Base-by-base conservation (phyloP, 2,888 invertebrate genomes). In the Stomorhina lunata region DNA sequence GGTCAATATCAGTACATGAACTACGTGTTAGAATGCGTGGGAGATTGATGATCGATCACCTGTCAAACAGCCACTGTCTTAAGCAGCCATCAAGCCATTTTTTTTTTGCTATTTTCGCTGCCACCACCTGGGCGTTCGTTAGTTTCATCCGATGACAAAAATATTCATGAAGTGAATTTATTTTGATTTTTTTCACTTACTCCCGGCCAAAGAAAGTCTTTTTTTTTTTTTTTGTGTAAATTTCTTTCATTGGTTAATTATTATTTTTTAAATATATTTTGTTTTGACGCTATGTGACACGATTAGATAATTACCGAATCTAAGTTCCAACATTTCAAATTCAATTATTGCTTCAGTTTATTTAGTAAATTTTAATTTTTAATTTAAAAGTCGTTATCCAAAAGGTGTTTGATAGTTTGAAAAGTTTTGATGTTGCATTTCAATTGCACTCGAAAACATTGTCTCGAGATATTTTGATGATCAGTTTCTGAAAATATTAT, bases 1-100 rank as follows among this genome's bases (percentile, higher is more conserved):
- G 90, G 90, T 90, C 90, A 90, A 90, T 90, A 90, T 90, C 90
- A 90, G 86, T 86, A 85, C 15, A 61, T 34, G 85, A 15, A 10
- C 65, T 75, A 84, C 85, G 86, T 85, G 85, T 77, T 80, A 84
- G 63, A 82, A 86, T 86, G 84, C 63, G 71, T 84, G 81, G 79
- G 80, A 77, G 69, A 76, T 72, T 71, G 37, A 75, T 75, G 69
- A 79, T 75, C 75, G 69, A 79, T 75, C 75, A 57, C 40, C 48
- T 53, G 34, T 27, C 48, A 29, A 25, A 12, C 37, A 29, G 59
- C 57, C 68, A 48, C 50, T 79, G 76, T 75, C n/a, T n/a, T n/a
- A 50, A 7, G 53, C 17, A 45, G 43, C 37, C 40, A 40, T 48
- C 55, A 40, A 53, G 20, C 5, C 32, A 22, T 27, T 27, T 59